Evolutionary conservation across 2,797 vertebrate genomes (phyloP), one percentile per base, ranked within the genome.

Genomic region (Thaleichthys pacificus): DNA sequence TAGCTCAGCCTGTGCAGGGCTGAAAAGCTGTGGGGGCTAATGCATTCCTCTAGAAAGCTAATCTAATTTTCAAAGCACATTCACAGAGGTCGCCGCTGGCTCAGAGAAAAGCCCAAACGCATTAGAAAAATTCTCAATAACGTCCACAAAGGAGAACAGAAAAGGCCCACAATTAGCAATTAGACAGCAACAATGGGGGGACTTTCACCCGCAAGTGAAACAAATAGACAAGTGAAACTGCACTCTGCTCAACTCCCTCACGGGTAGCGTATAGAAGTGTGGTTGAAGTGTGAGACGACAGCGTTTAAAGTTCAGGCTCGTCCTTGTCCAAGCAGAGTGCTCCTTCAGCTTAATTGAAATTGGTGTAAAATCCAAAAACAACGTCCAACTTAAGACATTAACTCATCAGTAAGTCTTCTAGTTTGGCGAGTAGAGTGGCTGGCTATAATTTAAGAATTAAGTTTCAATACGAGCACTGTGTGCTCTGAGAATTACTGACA

Each of bases 31-130:
- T 3, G 87, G 86, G 86, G 85, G 87, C 91, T 92, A 94, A 94
- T 92, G 90, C 94, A 94, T 95, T 95, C 93, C 92, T 93, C 88
- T 82, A 92, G 85, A 93, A 72, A 93, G 92, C 89, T 95, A 95
- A 95, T 96, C 94, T 94, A 85, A 92, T 94, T 94, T 93, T 93
- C 89, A 95, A 94, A 94, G 93, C 88, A 86, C 85, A 89, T 94
- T 91, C 90, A 81, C 83, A 84, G 77, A 84, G 92, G 91, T 80
- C 89, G 83, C 72, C 90, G 86, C 86, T 65, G 86, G 92, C 91
- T 86, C 84, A 82, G 90, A 89, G 60, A 49, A 64, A 91, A 80
- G 88, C 84, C 77, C 86, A 79, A 93, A 82, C 77, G 91, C 92
- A 92, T 94, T 94, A 93, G 86, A 94, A 85, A 82, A 80, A 93